Evolutionary conservation across 2,888 invertebrate species (phyloP), one percentile per base, ranked within the genome.

Genomic region (Pterostichus niger): DNA sequence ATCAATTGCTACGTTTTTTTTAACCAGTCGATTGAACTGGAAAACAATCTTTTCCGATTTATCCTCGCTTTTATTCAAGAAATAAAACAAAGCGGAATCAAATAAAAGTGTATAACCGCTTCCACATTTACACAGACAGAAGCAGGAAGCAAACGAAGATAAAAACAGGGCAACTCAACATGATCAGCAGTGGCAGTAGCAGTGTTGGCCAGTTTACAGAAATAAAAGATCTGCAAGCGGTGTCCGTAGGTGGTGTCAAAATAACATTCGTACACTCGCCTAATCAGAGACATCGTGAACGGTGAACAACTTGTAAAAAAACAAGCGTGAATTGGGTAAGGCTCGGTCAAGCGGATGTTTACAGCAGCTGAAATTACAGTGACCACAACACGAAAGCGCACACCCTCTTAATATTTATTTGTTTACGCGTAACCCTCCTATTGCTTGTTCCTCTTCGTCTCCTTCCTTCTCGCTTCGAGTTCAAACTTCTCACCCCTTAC

Each of bases 401-500:
- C 83, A 80, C 82, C 84, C 84, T 84, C 82, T 83, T 84, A 84
- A 85, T 86, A 86, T 87, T 86, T 87, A 86, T 87, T 86, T 87
- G 87, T 87, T 87, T 86, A 86, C 86, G 85, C 84, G 61, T 73
- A 71, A 56, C 59, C 68, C 76, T 84, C 76, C 82, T 78, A 44
- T 82, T 82, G 82, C 83, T 84, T 64, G 64, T 35, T 64, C 35
- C 64, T 64, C 31, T 64, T 52, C 52, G 49, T 13, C 75, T 75
- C 75, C 52, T 75, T 49, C 52, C 75, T 49, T 31, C 75, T 49
- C 75, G 31, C 52, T 75, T 52, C 68, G 44, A 15, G 49, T 33
- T 75, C 13, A 13, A 31, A 49, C 13, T 75, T 75, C 52, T 75
- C 52, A 33, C 75, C 75, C 52, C 52, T 75, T 13, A 31, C 52